A percentile compares a stretch with the other conserved stretches of the same genome.
Conservation (phyloP, 2,113 vertebrate species). For the Cairina moschata region DNA sequence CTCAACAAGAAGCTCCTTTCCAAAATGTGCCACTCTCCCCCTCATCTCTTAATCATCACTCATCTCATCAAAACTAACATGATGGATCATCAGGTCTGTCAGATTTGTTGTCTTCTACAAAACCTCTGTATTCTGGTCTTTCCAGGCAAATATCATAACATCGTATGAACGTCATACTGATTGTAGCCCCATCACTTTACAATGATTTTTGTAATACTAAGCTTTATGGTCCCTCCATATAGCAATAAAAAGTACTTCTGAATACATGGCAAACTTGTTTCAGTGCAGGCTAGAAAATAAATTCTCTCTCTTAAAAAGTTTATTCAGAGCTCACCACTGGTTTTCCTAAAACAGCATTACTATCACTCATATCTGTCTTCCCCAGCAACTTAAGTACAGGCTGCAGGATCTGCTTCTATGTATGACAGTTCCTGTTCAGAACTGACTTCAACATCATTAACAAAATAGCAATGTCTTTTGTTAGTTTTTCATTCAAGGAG, state of each 20-base stretch:
- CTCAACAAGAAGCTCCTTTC: neutral
- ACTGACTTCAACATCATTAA: neutral
- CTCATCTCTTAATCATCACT: conserved; percentile 1
- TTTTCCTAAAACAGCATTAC: neutral
- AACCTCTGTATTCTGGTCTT: neutral
- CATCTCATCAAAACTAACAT: neutral
- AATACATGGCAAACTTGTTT: neutral
- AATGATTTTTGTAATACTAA: neutral
- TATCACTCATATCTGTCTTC: neutral
- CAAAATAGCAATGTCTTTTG: neutral
- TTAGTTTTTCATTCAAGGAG: neutral
- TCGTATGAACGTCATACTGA: neutral
- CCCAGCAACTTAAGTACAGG: neutral
- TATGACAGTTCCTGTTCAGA: neutral
- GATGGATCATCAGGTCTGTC: neutral
- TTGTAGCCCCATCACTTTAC: neutral
- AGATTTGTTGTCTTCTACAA: neutral
- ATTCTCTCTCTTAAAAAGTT: neutral
- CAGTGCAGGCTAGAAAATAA: neutral
- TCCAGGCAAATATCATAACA: neutral
- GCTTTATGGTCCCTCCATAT: neutral
- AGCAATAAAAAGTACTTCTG: neutral
- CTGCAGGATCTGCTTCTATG: neutral
- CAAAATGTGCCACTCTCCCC: neutral
- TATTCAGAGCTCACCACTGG: neutral